Conservation (phyloP, 2,888 invertebrate genomes). For the Drosophila stalkeri region DNA sequence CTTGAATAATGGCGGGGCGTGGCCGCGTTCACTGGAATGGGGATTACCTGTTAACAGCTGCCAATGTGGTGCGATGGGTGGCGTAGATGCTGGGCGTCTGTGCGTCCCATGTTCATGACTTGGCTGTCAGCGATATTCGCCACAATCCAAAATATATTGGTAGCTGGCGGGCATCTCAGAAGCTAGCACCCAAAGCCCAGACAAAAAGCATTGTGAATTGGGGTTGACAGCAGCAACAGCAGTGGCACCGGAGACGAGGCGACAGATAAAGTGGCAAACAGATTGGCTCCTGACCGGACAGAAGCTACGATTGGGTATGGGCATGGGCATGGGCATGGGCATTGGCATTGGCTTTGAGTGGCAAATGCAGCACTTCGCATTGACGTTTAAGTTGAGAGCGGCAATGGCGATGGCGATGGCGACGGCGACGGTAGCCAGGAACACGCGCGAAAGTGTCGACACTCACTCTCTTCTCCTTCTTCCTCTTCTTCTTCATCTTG, state of each 20-base stretch:
- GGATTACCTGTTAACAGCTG: constrained; percentile 73
- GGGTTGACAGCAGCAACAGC: constrained; percentile 66
- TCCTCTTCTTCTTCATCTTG: background rate
- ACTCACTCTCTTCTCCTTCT: constrained; percentile 12
- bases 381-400: constrained; percentile 63
- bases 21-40: constrained; percentile 10
- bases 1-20: constrained; percentile 56
- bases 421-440: constrained; percentile 10
- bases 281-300: constrained; percentile 64
- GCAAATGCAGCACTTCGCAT: constrained; percentile 67
- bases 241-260: constrained; percentile 19
- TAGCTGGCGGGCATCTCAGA: constrained; percentile 17
- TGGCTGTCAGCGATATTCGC: constrained; percentile 56
- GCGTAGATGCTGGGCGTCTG: background rate
- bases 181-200: constrained; percentile 56
- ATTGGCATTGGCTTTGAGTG: constrained; percentile 25
- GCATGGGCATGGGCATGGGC: constrained; percentile 13
- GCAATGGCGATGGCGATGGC: constrained; percentile 7
- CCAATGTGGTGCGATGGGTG: constrained; percentile 18
- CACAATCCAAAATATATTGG: constrained; percentile 56
- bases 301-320: constrained; percentile 12
- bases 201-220: constrained; percentile 78
- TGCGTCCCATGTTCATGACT: constrained; percentile 13
- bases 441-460: constrained; percentile 54
- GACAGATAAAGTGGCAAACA: constrained; percentile 77